A percentile compares a stretch with the other conserved stretches of the same genome.
phyloP scores from a whole-genome alignment of 2,797 vertebrate species.

The Microcaecilia unicolor region DNA sequence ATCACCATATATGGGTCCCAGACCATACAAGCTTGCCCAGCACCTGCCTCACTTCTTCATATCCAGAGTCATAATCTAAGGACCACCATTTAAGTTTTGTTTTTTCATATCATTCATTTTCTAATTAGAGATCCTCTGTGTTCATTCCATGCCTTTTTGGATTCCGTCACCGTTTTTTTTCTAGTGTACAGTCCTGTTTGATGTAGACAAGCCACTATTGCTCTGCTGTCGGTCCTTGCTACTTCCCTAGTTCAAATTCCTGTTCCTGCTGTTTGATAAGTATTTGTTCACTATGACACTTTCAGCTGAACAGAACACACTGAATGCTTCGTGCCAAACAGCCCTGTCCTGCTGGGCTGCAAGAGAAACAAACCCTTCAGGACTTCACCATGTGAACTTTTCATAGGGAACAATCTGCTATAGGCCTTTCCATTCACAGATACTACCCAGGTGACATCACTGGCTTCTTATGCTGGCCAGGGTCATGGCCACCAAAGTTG shows the following conservation, averaged over 20 bases:
- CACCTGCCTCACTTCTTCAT: too few relatives aligned
- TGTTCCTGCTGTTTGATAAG: slow-evolving; percentile 98
- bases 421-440: slow-evolving; percentile 83
- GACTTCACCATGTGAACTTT: slow-evolving; percentile 93
- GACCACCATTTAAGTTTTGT: too few relatives aligned
- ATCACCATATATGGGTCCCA: too few relatives aligned
- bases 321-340: slow-evolving; percentile 94
- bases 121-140: too few relatives aligned
- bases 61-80: too few relatives aligned
- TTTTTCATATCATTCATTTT: too few relatives aligned
- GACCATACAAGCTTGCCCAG: too few relatives aligned
- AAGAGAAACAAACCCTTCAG: slow-evolving; percentile 88
- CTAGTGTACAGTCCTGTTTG: slow-evolving; percentile 69
- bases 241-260: slow-evolving; percentile 97
- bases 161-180: too few relatives aligned
- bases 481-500: slow-evolving; percentile 65
- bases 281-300: slow-evolving; percentile 96
- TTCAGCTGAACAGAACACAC: slow-evolving; percentile 87
- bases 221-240: slow-evolving; percentile 86
- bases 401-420: slow-evolving; percentile 84
- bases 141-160: too few relatives aligned
- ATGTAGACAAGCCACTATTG: slow-evolving; percentile 76
- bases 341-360: slow-evolving; percentile 90
- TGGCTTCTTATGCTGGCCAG: slow-evolving; percentile 47
- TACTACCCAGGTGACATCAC: slow-evolving; percentile 71